Percentiles rank a stretch among this genome's conserved stretches.
phyloP scores from a whole-genome alignment of 2,888 invertebrate genomes.

The Dolomedes plantarius region DNA sequence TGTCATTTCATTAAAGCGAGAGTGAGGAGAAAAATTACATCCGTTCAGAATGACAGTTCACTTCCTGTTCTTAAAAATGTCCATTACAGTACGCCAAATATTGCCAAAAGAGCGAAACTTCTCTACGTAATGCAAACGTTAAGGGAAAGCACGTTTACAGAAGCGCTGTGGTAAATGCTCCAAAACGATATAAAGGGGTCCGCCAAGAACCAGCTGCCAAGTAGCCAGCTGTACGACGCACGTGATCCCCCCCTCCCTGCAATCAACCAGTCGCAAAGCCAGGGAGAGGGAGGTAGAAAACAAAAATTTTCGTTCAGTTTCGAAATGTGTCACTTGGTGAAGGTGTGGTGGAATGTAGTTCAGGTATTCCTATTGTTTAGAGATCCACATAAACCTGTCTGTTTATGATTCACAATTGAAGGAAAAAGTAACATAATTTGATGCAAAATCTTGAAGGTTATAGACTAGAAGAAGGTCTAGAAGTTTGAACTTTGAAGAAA shows the following conservation, averaged over 20 bases:
- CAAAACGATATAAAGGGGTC: not conserved
- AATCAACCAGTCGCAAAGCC: not conserved
- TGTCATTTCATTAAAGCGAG: too few relatives aligned
- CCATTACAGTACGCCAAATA: not conserved
- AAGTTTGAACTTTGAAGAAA: too few relatives aligned
- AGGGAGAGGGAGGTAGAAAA: not conserved
- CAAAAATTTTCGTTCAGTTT: not conserved
- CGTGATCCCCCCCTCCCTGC: not conserved
- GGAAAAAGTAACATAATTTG: too few relatives aligned
- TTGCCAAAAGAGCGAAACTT: not conserved
- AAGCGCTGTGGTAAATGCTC: constrained; percentile 7
- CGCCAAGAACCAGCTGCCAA: constrained; percentile 44
- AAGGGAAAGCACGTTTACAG: not conserved
- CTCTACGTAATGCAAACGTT: not conserved
- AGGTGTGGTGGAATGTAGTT: not conserved
- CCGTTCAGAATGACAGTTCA: too few relatives aligned
- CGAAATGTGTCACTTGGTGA: not conserved
- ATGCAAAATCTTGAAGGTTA: too few relatives aligned
- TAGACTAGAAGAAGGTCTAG: too few relatives aligned
- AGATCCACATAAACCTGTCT: too few relatives aligned
- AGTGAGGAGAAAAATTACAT: too few relatives aligned
- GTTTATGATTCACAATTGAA: too few relatives aligned
- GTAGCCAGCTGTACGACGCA: constrained; percentile 33
- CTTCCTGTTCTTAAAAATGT: too few relatives aligned
- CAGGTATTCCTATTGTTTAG: constrained; percentile 7